These are phyloP conservation scores for Mobula hypostoma DNA, from an alignment of 2,113 vertebrate species.

Conservation along the genomic window DNA sequence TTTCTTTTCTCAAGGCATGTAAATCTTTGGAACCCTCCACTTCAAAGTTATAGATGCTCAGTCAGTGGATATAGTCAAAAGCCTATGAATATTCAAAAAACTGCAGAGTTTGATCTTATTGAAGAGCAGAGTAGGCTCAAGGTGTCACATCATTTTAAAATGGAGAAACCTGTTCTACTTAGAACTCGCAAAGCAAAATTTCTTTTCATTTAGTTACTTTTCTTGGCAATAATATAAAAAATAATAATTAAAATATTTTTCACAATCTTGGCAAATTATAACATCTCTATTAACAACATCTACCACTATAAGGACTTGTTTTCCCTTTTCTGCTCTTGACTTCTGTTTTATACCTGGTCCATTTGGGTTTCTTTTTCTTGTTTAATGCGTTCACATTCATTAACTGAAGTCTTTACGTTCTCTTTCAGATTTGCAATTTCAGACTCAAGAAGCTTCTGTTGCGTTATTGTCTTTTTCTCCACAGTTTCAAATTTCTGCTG, in stretches of 20 bases:
- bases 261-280: not conserved
- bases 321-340: not conserved
- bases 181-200: not conserved
- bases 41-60: too few relatives aligned
- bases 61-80: too few relatives aligned
- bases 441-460: constrained; percentile 53
- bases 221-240: not conserved
- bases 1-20: too few relatives aligned
- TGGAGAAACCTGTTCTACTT: not conserved
- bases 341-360: constrained; percentile 44
- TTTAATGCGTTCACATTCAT: constrained; percentile 47
- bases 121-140: too few relatives aligned
- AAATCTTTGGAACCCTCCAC: too few relatives aligned
- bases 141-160: not conserved
- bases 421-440: constrained; percentile 48
- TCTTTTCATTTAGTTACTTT: not conserved
- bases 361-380: constrained; percentile 50
- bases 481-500: constrained; percentile 48
- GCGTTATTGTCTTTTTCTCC: constrained; percentile 43
- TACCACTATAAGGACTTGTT: not conserved
- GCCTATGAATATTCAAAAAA: too few relatives aligned
- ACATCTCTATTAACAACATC: constrained; percentile 2
- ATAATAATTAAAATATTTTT: not conserved
- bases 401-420: constrained; percentile 47
- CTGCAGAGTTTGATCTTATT: too few relatives aligned